Evolutionary conservation across 2,797 vertebrate genomes (phyloP), one percentile per base, ranked within the genome.

Genomic region (Harpagifer antarcticus): DNA sequence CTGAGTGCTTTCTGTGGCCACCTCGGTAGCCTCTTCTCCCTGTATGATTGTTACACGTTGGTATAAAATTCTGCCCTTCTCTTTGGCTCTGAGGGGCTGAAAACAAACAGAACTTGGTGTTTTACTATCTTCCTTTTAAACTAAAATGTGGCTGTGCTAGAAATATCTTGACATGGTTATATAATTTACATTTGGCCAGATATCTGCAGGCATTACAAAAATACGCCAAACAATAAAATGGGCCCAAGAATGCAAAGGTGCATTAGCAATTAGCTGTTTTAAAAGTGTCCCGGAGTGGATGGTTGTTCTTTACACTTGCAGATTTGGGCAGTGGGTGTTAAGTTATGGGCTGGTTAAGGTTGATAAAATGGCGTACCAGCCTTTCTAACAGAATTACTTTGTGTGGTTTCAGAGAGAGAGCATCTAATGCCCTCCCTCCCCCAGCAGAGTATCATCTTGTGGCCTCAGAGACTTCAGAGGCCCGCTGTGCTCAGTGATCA

Each of bases 401-500:
- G 85, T 88, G 87, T 88, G 68, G 83, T 79, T 76, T 86, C 74
- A 86, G 79, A 88, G 66, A 65, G 85, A 79, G 86, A 78, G 60
- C 77, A 71, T 85, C 74, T 84, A 81, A 82, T 70, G 81, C 78
- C 15, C 87, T 84, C 81, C 14, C 17, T n/a, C 52, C 69, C 47
- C 85, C 84, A 71, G 77, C 84, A 86, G 84, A 88, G 78, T 71
- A 73, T 86, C 75, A 76, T 89, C 84, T 76, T 40, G 81, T 79
- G 86, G 83, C 84, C 78, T 85, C 77, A 17, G 79, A 79, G 76
- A 63, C 72, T 85, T n/a, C 5, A 67, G 53, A 59, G 71, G 72
- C 68, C 61, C 64, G 20, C 76, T 50, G 75, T 17, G 68, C 44
- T 58, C 74, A 9, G 71, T 55, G 89, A 92, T 98, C 95, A 98